Evolutionary conservation across 2,888 invertebrate genomes (phyloP).

Genomic region (Drosophila nigricruria): DNA sequence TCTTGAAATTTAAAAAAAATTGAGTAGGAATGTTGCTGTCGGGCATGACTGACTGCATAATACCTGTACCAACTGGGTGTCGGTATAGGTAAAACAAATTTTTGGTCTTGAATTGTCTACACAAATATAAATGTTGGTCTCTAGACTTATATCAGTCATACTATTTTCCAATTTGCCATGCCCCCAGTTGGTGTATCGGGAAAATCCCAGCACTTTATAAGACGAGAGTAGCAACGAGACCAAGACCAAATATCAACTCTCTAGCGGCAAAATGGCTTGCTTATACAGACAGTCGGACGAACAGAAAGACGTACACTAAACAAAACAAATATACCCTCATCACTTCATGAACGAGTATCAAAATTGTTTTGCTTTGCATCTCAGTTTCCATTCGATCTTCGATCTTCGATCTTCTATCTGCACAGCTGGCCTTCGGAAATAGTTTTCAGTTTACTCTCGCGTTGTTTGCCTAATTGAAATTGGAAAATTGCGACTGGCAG

Average conservation of each 20-base stretch:
- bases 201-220: too few species aligned
- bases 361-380: constrained; percentile 1
- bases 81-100: too few species aligned
- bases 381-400: background rate
- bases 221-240: too few species aligned
- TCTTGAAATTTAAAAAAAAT: constrained; percentile 34
- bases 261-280: too few species aligned
- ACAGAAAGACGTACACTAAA: too few species aligned
- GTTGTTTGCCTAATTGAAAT: constrained; percentile 40
- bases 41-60: background rate
- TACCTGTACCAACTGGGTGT: background rate
- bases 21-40: background rate
- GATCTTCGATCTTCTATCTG: constrained; percentile 3
- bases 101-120: too few species aligned
- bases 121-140: too few species aligned
- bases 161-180: too few species aligned
- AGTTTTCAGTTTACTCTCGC: constrained; percentile 11
- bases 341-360: background rate
- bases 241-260: background rate
- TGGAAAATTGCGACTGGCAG: constrained; percentile 62
- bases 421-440: constrained; percentile 39
- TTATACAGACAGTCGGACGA: too few species aligned
- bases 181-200: too few species aligned
- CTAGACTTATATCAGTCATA: too few species aligned
- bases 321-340: background rate